Base-by-base conservation (phyloP, 2,888 invertebrate genomes). In the Athalia cordata region DNA sequence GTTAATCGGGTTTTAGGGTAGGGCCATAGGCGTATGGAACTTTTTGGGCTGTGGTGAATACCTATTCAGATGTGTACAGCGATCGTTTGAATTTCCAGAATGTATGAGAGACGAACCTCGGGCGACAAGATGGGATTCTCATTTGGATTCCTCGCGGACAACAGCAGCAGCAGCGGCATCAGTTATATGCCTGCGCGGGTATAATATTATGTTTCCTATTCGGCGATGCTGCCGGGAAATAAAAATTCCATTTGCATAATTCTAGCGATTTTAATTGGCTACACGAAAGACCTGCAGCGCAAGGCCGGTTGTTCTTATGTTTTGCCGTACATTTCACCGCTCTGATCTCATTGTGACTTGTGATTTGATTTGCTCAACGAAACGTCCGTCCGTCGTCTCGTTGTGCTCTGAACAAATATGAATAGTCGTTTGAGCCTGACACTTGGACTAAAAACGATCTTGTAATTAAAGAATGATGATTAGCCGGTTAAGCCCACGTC, bases 381-480 rank as follows among this genome's bases (percentile, higher is more conserved):
- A 29, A 29, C 29, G 29, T 29, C 29, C 29, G 29, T 29, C 29
- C 29, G 29, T 29, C 29, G 29, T 29, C 29, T 2, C 72, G 43
- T 62, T 64, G 75, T 64, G 29, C 15, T 29, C 29, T 52, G 62
- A 29, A 47, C 62, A 75, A 75, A 75, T 75, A 75, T 75, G 75
- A 75, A 75, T 75, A 75, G 75, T 62, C 43, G 75, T 29, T 75
- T 43, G 62, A 62, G 50, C 6, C 62, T 62, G 75, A 75, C 75
- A 75, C 75, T 75, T 75, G 75, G 75, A 79, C 80, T 83, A 87
- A 85, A 85, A 86, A 87, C 83, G 78, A 79, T 82, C 83, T 80
- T 80, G 84, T 88, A 87, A 88, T 88, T 87, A 86, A 88, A 87
- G 87, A 87, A 87, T 85, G 87, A 87, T 87, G 87, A 88, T 88